phyloP scores from a whole-genome alignment of 2,797 vertebrate genomes.

The Bradypus variegatus region DNA sequence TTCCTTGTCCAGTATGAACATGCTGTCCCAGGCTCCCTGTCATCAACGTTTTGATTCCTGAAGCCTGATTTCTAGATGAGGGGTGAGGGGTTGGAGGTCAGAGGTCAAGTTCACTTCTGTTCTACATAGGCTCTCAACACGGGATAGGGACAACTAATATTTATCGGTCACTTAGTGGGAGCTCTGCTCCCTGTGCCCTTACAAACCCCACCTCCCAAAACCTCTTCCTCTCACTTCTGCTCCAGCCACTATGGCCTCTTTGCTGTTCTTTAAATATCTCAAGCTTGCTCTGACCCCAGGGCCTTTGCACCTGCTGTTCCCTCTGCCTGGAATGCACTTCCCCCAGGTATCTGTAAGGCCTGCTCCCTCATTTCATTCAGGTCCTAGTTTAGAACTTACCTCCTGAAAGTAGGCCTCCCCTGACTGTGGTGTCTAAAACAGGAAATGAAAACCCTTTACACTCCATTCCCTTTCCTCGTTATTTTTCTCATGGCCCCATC shows the following conservation, averaged over 20 bases:
- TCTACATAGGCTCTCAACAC: background rate
- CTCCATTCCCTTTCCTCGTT: background rate
- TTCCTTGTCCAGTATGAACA: background rate
- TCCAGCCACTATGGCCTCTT: background rate
- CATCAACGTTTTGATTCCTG: background rate
- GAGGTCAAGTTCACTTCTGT: background rate
- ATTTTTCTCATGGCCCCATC: background rate
- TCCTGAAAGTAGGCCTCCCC: background rate
- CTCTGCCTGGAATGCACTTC: background rate
- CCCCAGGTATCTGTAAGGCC: background rate
- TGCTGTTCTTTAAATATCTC: too few relatives aligned
- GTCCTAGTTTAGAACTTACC: background rate
- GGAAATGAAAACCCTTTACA: background rate
- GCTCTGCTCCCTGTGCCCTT: background rate
- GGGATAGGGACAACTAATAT: background rate
- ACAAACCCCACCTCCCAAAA: background rate
- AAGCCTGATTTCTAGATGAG: background rate
- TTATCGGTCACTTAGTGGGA: background rate
- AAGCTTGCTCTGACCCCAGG: background rate
- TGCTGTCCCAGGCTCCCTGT: background rate
- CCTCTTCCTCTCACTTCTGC: background rate
- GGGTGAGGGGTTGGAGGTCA: background rate
- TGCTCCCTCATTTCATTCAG: background rate
- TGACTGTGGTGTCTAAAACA: fast-evolving
- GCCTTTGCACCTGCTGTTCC: background rate